phyloP scores from a whole-genome alignment of 2,797 vertebrate genomes.

The Lithobates pipiens region DNA sequence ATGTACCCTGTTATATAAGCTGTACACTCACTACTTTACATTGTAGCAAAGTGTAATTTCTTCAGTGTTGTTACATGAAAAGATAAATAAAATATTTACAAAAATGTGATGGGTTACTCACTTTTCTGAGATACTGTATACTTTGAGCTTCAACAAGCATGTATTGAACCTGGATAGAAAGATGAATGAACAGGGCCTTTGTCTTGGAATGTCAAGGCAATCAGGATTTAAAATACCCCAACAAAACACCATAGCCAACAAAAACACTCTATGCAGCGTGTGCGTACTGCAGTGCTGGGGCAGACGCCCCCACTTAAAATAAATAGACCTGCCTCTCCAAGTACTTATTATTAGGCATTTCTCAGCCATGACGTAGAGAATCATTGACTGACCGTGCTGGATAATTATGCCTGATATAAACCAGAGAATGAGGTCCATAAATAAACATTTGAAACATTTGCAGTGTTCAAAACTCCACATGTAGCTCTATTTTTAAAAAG shows the following conservation, averaged over 20 bases:
- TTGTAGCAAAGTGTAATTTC: too few species aligned
- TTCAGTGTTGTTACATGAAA: too few species aligned
- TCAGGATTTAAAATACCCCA: constrained; percentile 53
- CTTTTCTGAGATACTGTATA: neutral
- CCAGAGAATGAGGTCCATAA: constrained; percentile 45
- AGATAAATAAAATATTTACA: too few species aligned
- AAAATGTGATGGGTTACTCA: too few species aligned
- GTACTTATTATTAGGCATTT: constrained; percentile 58
- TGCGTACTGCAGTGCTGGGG: constrained; percentile 45
- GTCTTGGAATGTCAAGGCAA: constrained; percentile 46
- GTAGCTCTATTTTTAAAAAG: neutral
- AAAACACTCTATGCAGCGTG: constrained; percentile 55
- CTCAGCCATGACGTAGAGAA: constrained; percentile 53
- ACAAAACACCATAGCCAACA: constrained; percentile 53
- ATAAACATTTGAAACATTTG: neutral
- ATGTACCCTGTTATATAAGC: too few species aligned
- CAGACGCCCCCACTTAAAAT: constrained; percentile 56
- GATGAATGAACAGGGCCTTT: constrained; percentile 57
- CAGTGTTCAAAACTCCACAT: neutral
- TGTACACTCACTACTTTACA: too few species aligned
- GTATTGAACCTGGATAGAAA: constrained; percentile 45
- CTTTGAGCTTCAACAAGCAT: constrained; percentile 26
- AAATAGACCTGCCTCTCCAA: constrained; percentile 53
- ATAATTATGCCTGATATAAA: constrained; percentile 56
- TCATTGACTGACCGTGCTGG: constrained; percentile 49